Evolutionary conservation across 2,888 invertebrate genomes (phyloP).

Genomic region (Meiosimyza decipiens): DNA sequence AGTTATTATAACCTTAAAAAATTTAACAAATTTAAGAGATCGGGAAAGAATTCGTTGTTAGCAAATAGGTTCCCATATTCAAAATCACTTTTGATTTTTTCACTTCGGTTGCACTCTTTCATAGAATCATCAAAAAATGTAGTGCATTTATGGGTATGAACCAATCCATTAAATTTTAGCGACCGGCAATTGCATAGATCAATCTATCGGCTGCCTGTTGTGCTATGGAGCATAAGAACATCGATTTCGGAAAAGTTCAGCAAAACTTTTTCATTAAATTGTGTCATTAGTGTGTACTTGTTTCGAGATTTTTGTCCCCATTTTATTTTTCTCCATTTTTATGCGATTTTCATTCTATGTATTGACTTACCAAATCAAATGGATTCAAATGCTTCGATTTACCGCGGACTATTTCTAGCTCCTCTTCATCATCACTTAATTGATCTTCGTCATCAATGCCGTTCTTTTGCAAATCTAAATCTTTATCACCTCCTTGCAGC

Average conservation of each 20-base stretch:
- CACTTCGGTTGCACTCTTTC: not conserved
- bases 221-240: slow-evolving; percentile 24
- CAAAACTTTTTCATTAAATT: slow-evolving; percentile 6
- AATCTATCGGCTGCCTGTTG: not conserved
- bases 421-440: slow-evolving; percentile 65
- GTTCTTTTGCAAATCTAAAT: slow-evolving; percentile 58
- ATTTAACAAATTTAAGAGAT: no score
- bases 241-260: not conserved
- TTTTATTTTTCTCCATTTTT: not conserved
- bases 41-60: no score
- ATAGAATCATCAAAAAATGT: not conserved
- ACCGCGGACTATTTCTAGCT: slow-evolving; percentile 69
- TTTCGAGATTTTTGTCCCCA: slow-evolving; percentile 14
- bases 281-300: slow-evolving; percentile 38
- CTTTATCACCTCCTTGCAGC: slow-evolving; percentile 71
- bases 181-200: not conserved
- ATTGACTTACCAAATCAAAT: slow-evolving; percentile 75
- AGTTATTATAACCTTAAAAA: no score
- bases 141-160: not conserved
- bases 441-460: slow-evolving; percentile 63
- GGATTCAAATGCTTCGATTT: slow-evolving; percentile 74
- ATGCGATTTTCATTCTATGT: slow-evolving; percentile 12
- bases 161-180: not conserved
- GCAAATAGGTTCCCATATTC: no score
- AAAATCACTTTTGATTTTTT: not conserved